A percentile compares a stretch with the other conserved stretches of the same genome.
Conservation (phyloP, 2,888 invertebrate species). For the Parnassius orleans region DNA sequence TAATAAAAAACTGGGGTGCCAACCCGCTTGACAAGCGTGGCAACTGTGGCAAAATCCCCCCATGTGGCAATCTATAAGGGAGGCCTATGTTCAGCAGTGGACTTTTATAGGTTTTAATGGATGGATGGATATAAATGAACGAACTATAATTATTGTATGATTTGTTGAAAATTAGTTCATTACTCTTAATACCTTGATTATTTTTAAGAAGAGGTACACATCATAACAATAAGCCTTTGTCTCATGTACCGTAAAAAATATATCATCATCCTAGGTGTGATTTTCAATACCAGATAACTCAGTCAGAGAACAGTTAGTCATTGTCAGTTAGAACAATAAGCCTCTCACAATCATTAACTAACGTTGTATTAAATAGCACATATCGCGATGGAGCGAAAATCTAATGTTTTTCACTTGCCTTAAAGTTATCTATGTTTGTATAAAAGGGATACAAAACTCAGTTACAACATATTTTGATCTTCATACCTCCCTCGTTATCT, state of each 20-base stretch:
- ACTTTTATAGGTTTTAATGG: too few relatives aligned
- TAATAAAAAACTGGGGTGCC: too few relatives aligned
- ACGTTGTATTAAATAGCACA: constrained; percentile 29
- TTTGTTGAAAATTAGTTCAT: too few relatives aligned
- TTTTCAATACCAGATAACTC: constrained; percentile 27
- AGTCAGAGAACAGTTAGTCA: constrained; percentile 28
- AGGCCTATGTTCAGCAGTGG: too few relatives aligned
- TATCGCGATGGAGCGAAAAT: constrained; percentile 8
- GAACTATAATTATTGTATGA: too few relatives aligned
- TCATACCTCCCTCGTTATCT: constrained; percentile 22
- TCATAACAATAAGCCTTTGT: constrained; percentile 16
- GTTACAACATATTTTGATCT: constrained; percentile 13
- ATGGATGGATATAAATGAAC: too few relatives aligned
- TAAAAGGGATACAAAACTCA: constrained; percentile 21
- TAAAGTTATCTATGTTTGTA: constrained; percentile 20
- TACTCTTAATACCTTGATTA: too few relatives aligned
- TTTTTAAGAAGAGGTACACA: background rate
- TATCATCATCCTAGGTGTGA: constrained; percentile 22
- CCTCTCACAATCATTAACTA: constrained; percentile 37
- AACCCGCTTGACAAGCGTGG: too few relatives aligned
- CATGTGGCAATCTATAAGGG: too few relatives aligned
- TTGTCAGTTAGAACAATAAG: constrained; percentile 36
- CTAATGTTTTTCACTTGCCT: constrained; percentile 11
- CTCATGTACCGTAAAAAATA: constrained; percentile 13
- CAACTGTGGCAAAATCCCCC: too few relatives aligned